A percentile compares a stretch with the other conserved stretches of the same genome.
Evolutionary conservation across 1,140 invertebrate genomes (phyloP).

Genomic region (Cyclargus thomasi): DNA sequence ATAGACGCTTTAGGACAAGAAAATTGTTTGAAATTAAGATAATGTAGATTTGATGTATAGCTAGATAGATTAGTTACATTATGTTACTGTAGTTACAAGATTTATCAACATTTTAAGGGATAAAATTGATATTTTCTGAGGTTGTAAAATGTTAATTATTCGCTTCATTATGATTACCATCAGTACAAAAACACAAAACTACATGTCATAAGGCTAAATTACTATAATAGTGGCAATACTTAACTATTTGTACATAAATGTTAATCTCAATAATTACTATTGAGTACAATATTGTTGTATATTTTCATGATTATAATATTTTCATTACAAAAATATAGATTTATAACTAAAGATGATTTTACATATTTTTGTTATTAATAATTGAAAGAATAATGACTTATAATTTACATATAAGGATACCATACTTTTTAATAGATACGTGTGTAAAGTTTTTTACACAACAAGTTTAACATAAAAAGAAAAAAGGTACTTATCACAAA

Average conservation of each 20-base stretch:
- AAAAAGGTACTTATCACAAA: neutral
- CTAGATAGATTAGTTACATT: no score
- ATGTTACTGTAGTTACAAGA: no score
- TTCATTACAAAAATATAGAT: neutral
- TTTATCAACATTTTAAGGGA: no score
- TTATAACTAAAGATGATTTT: neutral
- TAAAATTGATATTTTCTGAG: no score
- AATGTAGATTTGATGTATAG: no score
- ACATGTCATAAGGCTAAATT: neutral
- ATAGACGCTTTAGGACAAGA: no score
- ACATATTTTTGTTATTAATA: neutral
- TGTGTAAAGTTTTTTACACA: neutral
- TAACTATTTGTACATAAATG: neutral
- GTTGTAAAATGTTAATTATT: no score
- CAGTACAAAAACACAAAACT: neutral
- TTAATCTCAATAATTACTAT: neutral
- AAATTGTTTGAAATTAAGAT: no score
- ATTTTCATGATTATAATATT: neutral
- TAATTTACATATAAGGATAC: no score
- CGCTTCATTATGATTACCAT: neutral
- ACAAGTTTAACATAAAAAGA: neutral
- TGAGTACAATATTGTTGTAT: neutral
- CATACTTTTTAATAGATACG: neutral
- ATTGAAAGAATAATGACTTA: neutral
- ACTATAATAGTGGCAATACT: neutral